Evolutionary conservation across 2,113 vertebrate genomes (phyloP), one percentile per base, ranked within the genome.

Genomic region (Perognathus longimembris): DNA sequence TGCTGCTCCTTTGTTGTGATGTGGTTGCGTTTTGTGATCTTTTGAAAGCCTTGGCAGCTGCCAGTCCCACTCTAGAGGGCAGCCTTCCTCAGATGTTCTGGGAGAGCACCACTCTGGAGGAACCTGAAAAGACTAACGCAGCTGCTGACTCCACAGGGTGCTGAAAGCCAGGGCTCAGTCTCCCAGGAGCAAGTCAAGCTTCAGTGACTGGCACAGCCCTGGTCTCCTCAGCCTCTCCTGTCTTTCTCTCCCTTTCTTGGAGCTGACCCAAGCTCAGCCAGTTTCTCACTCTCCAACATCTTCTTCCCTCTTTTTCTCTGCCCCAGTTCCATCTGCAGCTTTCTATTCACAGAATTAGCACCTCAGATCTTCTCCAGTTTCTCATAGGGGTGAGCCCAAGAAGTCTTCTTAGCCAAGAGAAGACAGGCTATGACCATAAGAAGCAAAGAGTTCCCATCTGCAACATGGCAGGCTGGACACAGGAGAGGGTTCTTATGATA

Each of bases 271-370:
- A 42, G 42, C 57, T 57, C 21, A 87, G 30, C n/a, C 24, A n/a
- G n/a, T 73, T 28, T 80, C 8, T 20, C 14, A 10, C 38, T 28
- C 63, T 34, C 28, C 17, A 6, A 79, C 32, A 63, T 24, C 74
- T 81, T 45, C 32, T 61, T 64, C 69, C 21, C 36, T 45, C 32
- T 63, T 73, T 81, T 34, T 69, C 78, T 95, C n/a, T 92, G 74
- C n/a, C 88, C 50, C 69, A 66, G 24, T 85, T 87, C 66, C 40
- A 88, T 73, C 57, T 74, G 54, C 36, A 80, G 54, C 57, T 93
- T 86, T 85, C 81, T 82, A 54, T 70, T 79, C n/a, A 28, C 77
- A 77, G 36, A 36, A 38, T 28, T 21, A 63, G 28, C 81, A 22
- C 32, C 21, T 36, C 70, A 61, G 63, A 87, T 64, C 42, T n/a